These are phyloP conservation scores for Darevskia nairensis DNA, from an alignment of 2,797 vertebrate species.

Conservation along the genomic window DNA sequence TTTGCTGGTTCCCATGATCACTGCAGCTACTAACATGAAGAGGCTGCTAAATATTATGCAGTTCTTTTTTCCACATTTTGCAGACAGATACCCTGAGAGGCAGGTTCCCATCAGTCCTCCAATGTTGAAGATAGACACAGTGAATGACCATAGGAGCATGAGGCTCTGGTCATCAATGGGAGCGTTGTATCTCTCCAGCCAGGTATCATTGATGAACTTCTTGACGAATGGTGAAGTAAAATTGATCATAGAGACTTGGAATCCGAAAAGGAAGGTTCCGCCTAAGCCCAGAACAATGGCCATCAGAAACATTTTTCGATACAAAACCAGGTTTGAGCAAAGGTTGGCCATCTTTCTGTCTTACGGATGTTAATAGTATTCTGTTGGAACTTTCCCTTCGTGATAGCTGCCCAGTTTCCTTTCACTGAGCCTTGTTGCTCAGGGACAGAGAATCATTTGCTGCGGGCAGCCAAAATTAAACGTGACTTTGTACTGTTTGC, in stretches of 20 bases:
- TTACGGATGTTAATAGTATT: neutral
- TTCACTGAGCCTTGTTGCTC: neutral
- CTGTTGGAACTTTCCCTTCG: neutral
- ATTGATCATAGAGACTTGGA: conserved; percentile 76
- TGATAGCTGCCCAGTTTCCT: neutral
- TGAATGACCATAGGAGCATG: neutral
- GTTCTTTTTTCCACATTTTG: conserved; percentile 76
- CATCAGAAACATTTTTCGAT: conserved; percentile 70
- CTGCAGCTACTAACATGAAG: conserved; percentile 79
- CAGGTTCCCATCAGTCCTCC: neutral
- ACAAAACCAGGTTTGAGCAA: conserved; percentile 52
- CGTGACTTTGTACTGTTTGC: neutral
- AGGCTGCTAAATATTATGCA: conserved; percentile 85
- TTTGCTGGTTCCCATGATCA: conserved; percentile 82
- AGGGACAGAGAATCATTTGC: neutral
- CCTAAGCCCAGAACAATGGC: conserved; percentile 74
- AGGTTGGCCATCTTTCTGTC: neutral
- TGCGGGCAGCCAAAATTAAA: neutral
- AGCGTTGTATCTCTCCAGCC: neutral
- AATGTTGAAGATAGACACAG: neutral
- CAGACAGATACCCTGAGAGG: neutral
- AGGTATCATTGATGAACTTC: conserved; percentile 5
- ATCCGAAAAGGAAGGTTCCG: conserved; percentile 80
- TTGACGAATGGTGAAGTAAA: conserved; percentile 63
- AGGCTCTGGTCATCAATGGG: neutral